Evolutionary conservation across 2,888 invertebrate genomes (phyloP), one percentile per base, ranked within the genome.

Genomic region (Philhelius pedissequus): DNA sequence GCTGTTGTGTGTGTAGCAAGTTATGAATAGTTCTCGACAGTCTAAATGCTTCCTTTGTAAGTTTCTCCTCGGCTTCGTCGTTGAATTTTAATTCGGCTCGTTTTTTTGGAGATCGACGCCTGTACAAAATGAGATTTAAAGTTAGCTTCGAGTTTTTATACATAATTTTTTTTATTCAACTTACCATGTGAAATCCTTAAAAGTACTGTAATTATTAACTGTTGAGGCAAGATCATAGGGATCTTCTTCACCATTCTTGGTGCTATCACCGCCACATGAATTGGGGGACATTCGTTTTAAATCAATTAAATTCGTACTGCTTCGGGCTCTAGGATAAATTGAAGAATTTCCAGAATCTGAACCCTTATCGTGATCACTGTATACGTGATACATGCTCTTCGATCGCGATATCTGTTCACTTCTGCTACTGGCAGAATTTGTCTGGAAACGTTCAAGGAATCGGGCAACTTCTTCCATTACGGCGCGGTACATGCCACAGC

Each of bases 391-490:
- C 38, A 91, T 88, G 87, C 92, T 92, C 87, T 91, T 92, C 13
- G 92, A 92, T 54, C 92, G 90, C n/a, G 90, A 88, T 73, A 91
- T 91, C 86, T 91, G 90, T 70, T 91, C 90, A 77, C 73, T 87
- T 69, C 87, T 81, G 30, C 62, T 75, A 25, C 86, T 32, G n/a
- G 81, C 87, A 54, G 83, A 87, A 30, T 87, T 88, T 0, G 86
- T 88, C 20, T 87, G 88, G 86, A 89, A 93, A 86, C 94, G 93
- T 88, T 94, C 94, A 87, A 95, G 90, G 89, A 94, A 95, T 62
- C 93, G 93, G 22, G 94, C 93, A 54, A 95, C 94, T 89, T 95
- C 94, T 88, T 94, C 94, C 94, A 95, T 93, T 54, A 95, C 92
- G 11, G 94, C 94, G 83, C 94, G 93, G 90, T 94, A 94, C 94